phyloP scores from a whole-genome alignment of 2,113 vertebrate genomes.

The Corvus hawaiiensis region DNA sequence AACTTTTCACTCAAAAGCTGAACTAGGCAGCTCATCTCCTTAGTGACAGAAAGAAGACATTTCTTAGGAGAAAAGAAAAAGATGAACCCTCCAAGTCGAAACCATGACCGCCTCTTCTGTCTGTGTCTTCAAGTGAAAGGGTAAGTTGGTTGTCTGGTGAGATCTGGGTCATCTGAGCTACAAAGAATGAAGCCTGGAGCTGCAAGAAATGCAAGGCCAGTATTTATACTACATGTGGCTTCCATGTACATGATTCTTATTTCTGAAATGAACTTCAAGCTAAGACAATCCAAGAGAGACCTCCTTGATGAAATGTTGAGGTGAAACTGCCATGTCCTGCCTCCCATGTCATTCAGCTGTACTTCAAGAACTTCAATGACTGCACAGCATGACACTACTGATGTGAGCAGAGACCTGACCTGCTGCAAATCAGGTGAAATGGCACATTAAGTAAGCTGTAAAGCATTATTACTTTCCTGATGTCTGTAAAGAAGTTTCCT shows the following conservation, averaged over 20 bases:
- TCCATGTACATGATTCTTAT: background rate
- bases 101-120: background rate
- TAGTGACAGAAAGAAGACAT: background rate
- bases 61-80: background rate
- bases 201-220: background rate
- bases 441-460: background rate
- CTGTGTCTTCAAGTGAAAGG: background rate
- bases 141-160: background rate
- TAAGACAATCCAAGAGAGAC: background rate
- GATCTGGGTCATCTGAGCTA: background rate
- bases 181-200: background rate
- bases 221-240: background rate
- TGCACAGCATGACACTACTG: background rate
- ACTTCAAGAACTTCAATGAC: background rate
- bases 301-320: background rate
- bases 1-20: background rate
- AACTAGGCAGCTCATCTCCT: background rate
- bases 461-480: background rate
- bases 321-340: background rate
- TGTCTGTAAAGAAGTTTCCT: background rate
- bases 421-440: background rate
- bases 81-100: background rate
- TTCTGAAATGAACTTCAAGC: background rate
- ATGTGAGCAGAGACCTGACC: background rate
- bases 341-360: background rate